Evolutionary conservation across 2,888 invertebrate species (phyloP).

Genomic region (Eilema caniola): DNA sequence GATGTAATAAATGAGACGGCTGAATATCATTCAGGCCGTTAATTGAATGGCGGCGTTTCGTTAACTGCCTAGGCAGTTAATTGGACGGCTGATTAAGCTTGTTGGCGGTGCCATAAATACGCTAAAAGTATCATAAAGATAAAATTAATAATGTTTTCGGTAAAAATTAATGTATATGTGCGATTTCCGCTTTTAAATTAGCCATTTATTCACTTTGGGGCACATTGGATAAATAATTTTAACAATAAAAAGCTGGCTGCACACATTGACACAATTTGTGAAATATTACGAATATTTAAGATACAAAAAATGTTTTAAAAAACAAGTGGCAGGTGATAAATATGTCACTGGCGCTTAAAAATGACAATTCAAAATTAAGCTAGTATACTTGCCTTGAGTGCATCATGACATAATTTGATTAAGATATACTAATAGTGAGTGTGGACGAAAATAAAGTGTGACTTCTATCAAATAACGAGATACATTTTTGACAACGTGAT

Average conservation of each 20-base stretch:
- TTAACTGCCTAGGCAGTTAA: no score
- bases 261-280: no score
- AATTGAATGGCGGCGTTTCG: no score
- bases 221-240: not conserved
- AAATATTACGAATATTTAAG: not conserved
- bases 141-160: not conserved
- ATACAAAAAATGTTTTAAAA: no score
- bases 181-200: not conserved
- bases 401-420: not conserved
- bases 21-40: no score
- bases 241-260: no score
- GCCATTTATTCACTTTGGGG: not conserved
- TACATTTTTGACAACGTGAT: not conserved
- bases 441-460: no score
- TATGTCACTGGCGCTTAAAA: not conserved
- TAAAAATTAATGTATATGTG: not conserved
- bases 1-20: no score
- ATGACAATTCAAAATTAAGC: not conserved
- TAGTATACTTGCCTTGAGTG: not conserved
- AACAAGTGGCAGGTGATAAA: no score
- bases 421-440: no score
- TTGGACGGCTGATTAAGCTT: no score
- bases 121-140: conserved; percentile 1
- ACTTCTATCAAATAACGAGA: not conserved
- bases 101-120: not conserved